phyloP scores from a whole-genome alignment of 37 sponge, comb jelly and placozoan genomes.

The Spongia lamella region DNA sequence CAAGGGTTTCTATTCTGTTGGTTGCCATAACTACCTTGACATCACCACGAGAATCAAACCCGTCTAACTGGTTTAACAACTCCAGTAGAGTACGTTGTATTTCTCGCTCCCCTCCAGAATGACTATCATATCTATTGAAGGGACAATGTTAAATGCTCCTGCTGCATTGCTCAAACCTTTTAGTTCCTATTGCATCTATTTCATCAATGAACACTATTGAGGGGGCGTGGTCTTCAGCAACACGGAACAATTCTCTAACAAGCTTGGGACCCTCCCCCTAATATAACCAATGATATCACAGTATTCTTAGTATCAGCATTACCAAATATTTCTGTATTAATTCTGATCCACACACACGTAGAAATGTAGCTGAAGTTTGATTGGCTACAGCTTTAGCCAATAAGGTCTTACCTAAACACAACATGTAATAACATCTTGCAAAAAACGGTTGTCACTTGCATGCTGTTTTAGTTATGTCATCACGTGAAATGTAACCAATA shows the following conservation, averaged over 20 bases:
- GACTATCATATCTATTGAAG: constrained; percentile 83
- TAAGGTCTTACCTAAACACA: constrained; percentile 89
- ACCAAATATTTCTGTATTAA: constrained; percentile 97
- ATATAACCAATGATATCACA: background rate
- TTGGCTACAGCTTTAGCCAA: constrained; percentile 99
- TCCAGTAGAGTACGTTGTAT: constrained; percentile 98
- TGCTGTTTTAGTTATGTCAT: background rate
- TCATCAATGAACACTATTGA: constrained; percentile 99
- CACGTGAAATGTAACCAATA: too few relatives aligned
- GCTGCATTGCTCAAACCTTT: constrained; percentile 63
- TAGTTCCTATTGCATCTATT: constrained; percentile 96
- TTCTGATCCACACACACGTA: constrained; percentile 98
- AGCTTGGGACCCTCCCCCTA: constrained; percentile 99
- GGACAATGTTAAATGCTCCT: too few relatives aligned
- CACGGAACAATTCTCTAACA: constrained; percentile 96
- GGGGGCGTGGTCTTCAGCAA: constrained; percentile 98
- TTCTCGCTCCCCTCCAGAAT: constrained; percentile 96
- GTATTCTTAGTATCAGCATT: background rate
- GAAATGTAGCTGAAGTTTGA: constrained; percentile 98
- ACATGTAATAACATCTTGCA: background rate
- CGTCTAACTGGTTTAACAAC: constrained; percentile 96
- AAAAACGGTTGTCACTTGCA: background rate
- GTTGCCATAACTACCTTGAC: constrained; percentile 99
- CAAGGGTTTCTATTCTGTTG: constrained; percentile 98
- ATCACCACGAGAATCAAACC: constrained; percentile 97